Evolutionary conservation across 2,888 invertebrate species (phyloP).

Genomic region (Exephanes ischioxanthus): DNA sequence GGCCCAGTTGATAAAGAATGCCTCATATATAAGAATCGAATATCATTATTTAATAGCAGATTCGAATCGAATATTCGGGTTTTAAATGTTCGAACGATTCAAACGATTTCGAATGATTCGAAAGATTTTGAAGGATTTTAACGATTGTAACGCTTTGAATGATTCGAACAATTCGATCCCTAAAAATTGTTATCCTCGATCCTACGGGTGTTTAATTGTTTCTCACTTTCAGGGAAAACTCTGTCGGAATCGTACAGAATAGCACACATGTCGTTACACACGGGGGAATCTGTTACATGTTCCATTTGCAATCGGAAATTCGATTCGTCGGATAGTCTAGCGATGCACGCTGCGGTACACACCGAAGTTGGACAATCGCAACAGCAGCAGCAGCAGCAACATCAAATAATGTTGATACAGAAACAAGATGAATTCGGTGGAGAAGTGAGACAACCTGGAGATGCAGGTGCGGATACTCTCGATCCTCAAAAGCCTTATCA

Average conservation of each 20-base stretch:
- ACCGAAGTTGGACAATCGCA: slow-evolving; percentile 75
- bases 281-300: slow-evolving; percentile 87
- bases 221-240: slow-evolving; percentile 76
- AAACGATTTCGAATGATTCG: not conserved
- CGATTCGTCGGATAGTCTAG: slow-evolving; percentile 88
- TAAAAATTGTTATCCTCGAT: not conserved
- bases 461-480: not conserved
- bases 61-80: not conserved
- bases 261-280: slow-evolving; percentile 90
- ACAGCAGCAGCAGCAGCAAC: slow-evolving; percentile 35
- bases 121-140: too few relatives aligned
- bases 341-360: slow-evolving; percentile 92
- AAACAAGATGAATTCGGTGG: slow-evolving; percentile 29
- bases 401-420: slow-evolving; percentile 5
- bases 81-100: too few relatives aligned
- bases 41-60: not conserved
- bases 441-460: slow-evolving; percentile 23
- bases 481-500: slow-evolving; percentile 87
- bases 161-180: too few relatives aligned
- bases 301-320: slow-evolving; percentile 91
- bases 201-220: not conserved
- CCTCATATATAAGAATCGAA: too few relatives aligned
- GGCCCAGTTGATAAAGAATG: too few relatives aligned
- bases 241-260: slow-evolving; percentile 85
- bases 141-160: too few relatives aligned